A percentile compares a stretch with the other conserved stretches of the same genome.
These are phyloP conservation scores for Nomada ruficornis DNA, from an alignment of 2,888 invertebrate species.

Conservation along the genomic window DNA sequence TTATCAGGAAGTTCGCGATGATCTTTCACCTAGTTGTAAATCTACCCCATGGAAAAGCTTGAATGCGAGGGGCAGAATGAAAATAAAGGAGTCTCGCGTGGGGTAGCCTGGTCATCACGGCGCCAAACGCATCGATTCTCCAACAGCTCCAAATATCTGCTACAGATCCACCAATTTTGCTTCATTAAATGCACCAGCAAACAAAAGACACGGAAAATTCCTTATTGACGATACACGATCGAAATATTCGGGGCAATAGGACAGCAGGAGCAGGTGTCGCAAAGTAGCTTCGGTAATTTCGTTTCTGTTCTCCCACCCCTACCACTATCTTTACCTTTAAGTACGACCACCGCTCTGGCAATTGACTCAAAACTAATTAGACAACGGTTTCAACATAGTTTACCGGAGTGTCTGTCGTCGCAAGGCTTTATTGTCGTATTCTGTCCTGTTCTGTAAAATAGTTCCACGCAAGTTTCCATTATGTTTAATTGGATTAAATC, in stretches of 20 bases:
- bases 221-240: neutral
- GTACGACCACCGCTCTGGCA: neutral
- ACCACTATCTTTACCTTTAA: constrained; percentile 8
- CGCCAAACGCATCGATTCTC: constrained; percentile 70
- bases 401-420: neutral
- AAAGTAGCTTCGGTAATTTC: constrained; percentile 8
- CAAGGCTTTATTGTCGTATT: neutral
- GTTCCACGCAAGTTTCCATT: neutral
- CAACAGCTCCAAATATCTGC: constrained; percentile 45
- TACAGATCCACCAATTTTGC: neutral
- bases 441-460: neutral
- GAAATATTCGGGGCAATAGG: neutral
- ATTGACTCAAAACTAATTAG: constrained; percentile 28
- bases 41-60: neutral
- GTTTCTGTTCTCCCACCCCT: neutral
- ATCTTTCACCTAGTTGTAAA: constrained; percentile 47
- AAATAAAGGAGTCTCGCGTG: constrained; percentile 38
- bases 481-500: constrained; percentile 31
- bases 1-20: neutral
- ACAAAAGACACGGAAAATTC: too few relatives aligned
- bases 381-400: neutral
- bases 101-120: constrained; percentile 64
- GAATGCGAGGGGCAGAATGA: constrained; percentile 21
- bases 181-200: too few relatives aligned
- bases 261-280: neutral